Percentiles rank a stretch among this genome's conserved stretches.
These are phyloP conservation scores for Perca flavescens DNA, from an alignment of 2,113 vertebrate species.

Conservation along the genomic window DNA sequence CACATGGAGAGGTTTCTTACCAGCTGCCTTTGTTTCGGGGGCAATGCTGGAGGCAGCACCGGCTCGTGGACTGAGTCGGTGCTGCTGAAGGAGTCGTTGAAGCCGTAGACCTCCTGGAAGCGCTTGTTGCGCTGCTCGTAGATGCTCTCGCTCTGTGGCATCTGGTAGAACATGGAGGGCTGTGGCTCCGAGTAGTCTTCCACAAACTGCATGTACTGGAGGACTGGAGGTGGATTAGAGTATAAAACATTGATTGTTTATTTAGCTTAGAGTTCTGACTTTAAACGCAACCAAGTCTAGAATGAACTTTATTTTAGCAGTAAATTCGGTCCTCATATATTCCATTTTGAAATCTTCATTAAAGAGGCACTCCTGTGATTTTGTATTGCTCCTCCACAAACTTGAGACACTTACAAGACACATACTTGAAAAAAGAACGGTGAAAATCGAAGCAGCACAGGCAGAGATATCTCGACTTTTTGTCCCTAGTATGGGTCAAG, in stretches of 20 bases:
- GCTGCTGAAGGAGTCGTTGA: constrained; percentile 91
- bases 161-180: constrained; percentile 97
- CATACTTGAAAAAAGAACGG: not conserved
- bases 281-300: not conserved
- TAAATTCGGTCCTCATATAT: not conserved
- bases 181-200: constrained; percentile 99
- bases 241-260: not conserved
- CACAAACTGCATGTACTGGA: constrained; percentile 98
- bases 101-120: constrained; percentile 96
- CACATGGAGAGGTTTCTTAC: constrained; percentile 82
- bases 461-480: not conserved
- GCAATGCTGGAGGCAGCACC: constrained; percentile 91
- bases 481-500: not conserved
- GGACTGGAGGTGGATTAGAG: constrained; percentile 82
- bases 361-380: not conserved
- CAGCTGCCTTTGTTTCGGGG: constrained; percentile 97
- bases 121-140: constrained; percentile 96
- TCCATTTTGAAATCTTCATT: not conserved
- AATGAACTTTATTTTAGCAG: not conserved
- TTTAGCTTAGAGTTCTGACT: not conserved
- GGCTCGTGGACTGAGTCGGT: constrained; percentile 87
- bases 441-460: not conserved
- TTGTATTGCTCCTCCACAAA: not conserved
- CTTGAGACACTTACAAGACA: not conserved
- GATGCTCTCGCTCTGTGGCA: constrained; percentile 95